These are phyloP conservation scores for Botrylloides violaceus DNA, from an alignment of 23 tunicate species.

Conservation along the genomic window DNA sequence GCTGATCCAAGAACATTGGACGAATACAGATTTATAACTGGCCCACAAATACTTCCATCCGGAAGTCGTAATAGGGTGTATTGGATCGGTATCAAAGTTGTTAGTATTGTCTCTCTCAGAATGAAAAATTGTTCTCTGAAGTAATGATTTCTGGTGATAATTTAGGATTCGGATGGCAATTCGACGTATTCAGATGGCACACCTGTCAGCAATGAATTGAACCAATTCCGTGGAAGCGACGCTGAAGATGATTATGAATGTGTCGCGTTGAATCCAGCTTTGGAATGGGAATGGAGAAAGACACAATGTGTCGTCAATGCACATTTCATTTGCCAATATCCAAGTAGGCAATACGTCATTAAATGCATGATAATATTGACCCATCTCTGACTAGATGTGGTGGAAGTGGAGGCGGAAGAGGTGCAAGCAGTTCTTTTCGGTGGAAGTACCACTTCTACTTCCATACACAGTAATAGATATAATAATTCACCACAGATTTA, in stretches of 20 bases:
- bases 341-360: not conserved
- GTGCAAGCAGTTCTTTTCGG: too few species aligned
- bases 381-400: too few species aligned
- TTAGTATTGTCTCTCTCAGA: not conserved
- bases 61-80: not conserved
- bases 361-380: too few species aligned
- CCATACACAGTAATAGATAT: too few species aligned
- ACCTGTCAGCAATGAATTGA: not conserved
- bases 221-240: not conserved
- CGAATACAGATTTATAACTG: not conserved
- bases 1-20: not conserved
- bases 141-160: not conserved
- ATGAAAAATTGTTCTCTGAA: not conserved
- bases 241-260: not conserved
- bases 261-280: not conserved
- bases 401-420: too few species aligned
- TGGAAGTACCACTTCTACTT: too few species aligned
- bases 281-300: not conserved
- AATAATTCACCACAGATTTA: too few species aligned
- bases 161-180: not conserved
- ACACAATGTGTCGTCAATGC: not conserved
- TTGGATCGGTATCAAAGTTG: not conserved
- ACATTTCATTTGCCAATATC: not conserved
- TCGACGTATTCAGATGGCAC: not conserved
- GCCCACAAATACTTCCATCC: not conserved